Conservation (phyloP, 2,113 vertebrate species). For the Octodon degus region DNA sequence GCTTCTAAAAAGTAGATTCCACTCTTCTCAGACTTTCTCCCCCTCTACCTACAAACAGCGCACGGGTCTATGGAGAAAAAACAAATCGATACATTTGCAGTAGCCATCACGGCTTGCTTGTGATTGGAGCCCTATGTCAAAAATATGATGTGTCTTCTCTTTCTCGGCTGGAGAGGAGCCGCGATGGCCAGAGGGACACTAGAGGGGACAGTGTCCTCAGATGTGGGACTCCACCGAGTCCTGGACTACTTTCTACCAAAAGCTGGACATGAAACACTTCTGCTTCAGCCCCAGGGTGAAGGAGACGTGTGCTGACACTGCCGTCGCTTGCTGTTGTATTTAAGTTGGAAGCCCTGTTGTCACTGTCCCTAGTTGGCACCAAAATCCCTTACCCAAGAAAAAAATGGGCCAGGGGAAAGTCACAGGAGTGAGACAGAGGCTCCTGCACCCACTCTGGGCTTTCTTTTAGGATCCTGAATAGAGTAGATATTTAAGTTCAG, state of each 20-base stretch:
- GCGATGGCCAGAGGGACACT: conserved; percentile 65
- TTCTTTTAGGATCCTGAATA: conserved; percentile 57
- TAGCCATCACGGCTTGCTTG: conserved; percentile 85
- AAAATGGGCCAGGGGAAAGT: no score
- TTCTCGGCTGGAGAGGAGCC: conserved; percentile 67
- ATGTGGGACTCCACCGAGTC: conserved; percentile 42
- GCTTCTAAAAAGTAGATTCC: conserved; percentile 95
- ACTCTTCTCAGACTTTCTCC: conserved; percentile 88
- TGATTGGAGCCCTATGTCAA: conserved; percentile 85
- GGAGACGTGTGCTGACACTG: conserved; percentile 72
- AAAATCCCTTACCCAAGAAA: background rate
- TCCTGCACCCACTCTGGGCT: background rate
- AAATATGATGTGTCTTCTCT: conserved; percentile 82
- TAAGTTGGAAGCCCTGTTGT: background rate
- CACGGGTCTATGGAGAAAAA: conserved; percentile 84
- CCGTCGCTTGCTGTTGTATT: conserved; percentile 23
- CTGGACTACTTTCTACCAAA: conserved; percentile 47
- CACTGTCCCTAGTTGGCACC: background rate
- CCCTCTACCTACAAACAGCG: conserved; percentile 87
- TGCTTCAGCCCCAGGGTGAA: conserved; percentile 69
- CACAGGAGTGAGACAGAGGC: rapidly evolving
- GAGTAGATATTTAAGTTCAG: background rate
- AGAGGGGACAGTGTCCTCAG: conserved; percentile 22
- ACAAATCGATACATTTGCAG: conserved; percentile 87
- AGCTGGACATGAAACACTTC: conserved; percentile 72